A percentile compares a stretch with the other conserved stretches of the same genome.
These are phyloP conservation scores for Hemiprocne comata DNA, from an alignment of 2,113 vertebrate genomes.

Conservation along the genomic window DNA sequence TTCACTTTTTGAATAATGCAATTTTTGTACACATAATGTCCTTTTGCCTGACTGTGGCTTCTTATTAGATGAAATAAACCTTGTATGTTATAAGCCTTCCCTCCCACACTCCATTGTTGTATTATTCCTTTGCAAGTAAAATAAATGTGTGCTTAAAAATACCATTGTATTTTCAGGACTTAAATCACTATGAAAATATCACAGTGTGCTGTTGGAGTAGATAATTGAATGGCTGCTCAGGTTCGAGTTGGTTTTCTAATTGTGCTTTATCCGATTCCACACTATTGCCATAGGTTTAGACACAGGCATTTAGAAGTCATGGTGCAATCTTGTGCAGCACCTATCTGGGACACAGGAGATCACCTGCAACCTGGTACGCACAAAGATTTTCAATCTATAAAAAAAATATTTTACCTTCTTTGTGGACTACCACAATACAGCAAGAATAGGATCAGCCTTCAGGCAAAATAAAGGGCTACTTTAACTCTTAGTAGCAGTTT, in stretches of 20 bases:
- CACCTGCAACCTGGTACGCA: not conserved
- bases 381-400: not conserved
- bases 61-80: not conserved
- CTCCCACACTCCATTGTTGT: not conserved
- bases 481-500: not conserved
- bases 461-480: not conserved
- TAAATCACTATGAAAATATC: not conserved
- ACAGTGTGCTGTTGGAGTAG: not conserved
- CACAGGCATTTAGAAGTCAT: rapidly evolving
- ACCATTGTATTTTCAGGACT: not conserved
- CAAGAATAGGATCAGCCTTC: not conserved
- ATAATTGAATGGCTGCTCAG: not conserved
- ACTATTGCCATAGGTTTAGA: not conserved
- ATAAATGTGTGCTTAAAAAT: not conserved
- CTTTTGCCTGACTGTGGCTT: not conserved
- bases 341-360: not conserved
- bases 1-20: not conserved
- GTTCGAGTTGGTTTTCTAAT: not conserved
- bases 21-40: not conserved
- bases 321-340: not conserved
- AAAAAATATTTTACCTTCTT: not conserved
- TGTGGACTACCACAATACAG: not conserved
- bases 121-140: not conserved
- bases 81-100: not conserved
- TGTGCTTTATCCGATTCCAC: not conserved